These are phyloP conservation scores for Lasioglossum pauxillum DNA, from an alignment of 2,888 invertebrate genomes.

Conservation along the genomic window DNA sequence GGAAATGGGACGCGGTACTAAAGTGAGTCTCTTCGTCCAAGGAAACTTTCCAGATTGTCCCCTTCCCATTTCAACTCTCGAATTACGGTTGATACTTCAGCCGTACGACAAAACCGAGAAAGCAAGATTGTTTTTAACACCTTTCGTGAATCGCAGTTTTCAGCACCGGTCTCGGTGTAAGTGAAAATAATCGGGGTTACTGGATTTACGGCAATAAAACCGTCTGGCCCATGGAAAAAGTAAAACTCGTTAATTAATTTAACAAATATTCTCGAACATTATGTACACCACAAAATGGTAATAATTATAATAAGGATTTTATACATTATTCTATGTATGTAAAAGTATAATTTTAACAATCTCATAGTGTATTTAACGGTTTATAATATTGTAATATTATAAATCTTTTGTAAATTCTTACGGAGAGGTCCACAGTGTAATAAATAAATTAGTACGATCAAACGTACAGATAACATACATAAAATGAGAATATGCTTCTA, in stretches of 20 bases:
- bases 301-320: not conserved
- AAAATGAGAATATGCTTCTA: not conserved
- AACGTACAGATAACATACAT: not conserved
- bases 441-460: not conserved
- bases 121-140: conserved; percentile 5
- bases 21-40: conserved; percentile 24
- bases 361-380: not conserved
- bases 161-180: not conserved
- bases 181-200: not conserved
- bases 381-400: no score
- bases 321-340: not conserved
- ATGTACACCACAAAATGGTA: not conserved
- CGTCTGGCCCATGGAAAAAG: not conserved
- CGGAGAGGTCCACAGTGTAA: not conserved
- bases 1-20: conserved; percentile 28
- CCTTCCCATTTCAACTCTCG: conserved; percentile 23
- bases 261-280: not conserved
- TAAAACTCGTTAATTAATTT: not conserved
- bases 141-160: not conserved
- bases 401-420: not conserved
- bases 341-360: not conserved
- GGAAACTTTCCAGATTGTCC: conserved; percentile 50
- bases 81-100: conserved; percentile 58
- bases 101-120: conserved; percentile 42
- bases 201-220: not conserved